These are phyloP conservation scores for Dendroctonus valens DNA, from an alignment of 1,140 invertebrate species.

Conservation along the genomic window DNA sequence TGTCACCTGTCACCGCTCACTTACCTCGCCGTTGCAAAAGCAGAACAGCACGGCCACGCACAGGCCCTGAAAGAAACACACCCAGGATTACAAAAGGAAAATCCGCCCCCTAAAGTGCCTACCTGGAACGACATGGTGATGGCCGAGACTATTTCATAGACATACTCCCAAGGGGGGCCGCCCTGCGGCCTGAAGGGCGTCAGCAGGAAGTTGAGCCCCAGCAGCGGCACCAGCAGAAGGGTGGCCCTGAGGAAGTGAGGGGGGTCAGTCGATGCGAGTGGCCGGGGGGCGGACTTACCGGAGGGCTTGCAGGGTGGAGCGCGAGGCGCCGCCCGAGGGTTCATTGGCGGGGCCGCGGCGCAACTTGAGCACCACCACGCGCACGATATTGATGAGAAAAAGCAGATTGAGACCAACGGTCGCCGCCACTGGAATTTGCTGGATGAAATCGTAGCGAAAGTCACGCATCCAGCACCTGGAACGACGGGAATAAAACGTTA, in stretches of 20 bases:
- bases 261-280: too few relatives aligned
- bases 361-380: slow-evolving; percentile 87
- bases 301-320: slow-evolving; percentile 74
- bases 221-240: slow-evolving; percentile 77
- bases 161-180: slow-evolving; percentile 66
- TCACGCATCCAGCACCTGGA: slow-evolving; percentile 82
- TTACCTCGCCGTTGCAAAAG: slow-evolving; percentile 93
- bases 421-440: slow-evolving; percentile 75
- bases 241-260: slow-evolving; percentile 65
- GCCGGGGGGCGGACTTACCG: slow-evolving; percentile 56
- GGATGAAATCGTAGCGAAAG: slow-evolving; percentile 68
- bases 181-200: slow-evolving; percentile 82
- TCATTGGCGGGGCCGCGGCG: slow-evolving; percentile 55
- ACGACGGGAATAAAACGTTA: background rate
- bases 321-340: slow-evolving; percentile 59
- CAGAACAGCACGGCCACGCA: slow-evolving; percentile 91
- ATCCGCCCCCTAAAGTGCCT: slow-evolving; percentile 39
- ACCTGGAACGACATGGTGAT: slow-evolving; percentile 88
- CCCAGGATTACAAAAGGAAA: slow-evolving; percentile 4
- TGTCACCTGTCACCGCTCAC: slow-evolving; percentile 18
- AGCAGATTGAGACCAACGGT: slow-evolving; percentile 82
- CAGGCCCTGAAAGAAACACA: slow-evolving; percentile 70
- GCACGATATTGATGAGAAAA: slow-evolving; percentile 91
- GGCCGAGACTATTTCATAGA: slow-evolving; percentile 82
- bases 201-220: slow-evolving; percentile 83